Conservation (phyloP, 2,888 invertebrate genomes). For the Trichogramma evanescens region DNA sequence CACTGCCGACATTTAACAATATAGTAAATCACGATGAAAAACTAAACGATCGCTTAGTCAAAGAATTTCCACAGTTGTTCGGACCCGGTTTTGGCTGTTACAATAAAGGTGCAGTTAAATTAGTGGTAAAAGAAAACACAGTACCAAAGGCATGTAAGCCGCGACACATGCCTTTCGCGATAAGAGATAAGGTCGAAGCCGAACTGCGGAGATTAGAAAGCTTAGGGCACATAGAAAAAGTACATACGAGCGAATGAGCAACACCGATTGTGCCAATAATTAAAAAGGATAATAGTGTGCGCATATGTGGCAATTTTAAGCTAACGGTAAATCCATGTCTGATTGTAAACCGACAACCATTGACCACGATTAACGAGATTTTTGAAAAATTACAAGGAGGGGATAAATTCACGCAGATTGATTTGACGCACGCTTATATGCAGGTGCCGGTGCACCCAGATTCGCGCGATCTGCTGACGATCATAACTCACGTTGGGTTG, state of each 20-base stretch:
- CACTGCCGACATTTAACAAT: background rate
- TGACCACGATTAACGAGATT: no score
- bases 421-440: no score
- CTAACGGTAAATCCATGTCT: no score
- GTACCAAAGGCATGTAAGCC: slow-evolving; percentile 26
- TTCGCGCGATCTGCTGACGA: slow-evolving; percentile 13
- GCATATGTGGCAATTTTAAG: no score
- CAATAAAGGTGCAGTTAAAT: slow-evolving; percentile 19
- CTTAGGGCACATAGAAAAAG: slow-evolving; percentile 23
- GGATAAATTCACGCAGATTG: no score
- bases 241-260: slow-evolving; percentile 33
- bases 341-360: no score
- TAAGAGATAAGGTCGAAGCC: slow-evolving; percentile 14
- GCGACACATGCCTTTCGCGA: slow-evolving; percentile 26
- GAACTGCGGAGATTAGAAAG: slow-evolving; percentile 19
- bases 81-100: slow-evolving; percentile 17
- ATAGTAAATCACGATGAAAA: background rate
- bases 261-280: slow-evolving; percentile 35
- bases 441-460: no score
- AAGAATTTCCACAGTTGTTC: slow-evolving; percentile 15
- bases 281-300: slow-evolving; percentile 27
- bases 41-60: background rate
- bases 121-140: slow-evolving; percentile 22
- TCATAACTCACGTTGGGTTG: slow-evolving; percentile 19
- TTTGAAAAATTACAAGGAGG: no score